Percentiles rank a stretch among this genome's conserved stretches.
Evolutionary conservation across 2,888 invertebrate species (phyloP).

Genomic region (Glyphotaelius pellucidus): DNA sequence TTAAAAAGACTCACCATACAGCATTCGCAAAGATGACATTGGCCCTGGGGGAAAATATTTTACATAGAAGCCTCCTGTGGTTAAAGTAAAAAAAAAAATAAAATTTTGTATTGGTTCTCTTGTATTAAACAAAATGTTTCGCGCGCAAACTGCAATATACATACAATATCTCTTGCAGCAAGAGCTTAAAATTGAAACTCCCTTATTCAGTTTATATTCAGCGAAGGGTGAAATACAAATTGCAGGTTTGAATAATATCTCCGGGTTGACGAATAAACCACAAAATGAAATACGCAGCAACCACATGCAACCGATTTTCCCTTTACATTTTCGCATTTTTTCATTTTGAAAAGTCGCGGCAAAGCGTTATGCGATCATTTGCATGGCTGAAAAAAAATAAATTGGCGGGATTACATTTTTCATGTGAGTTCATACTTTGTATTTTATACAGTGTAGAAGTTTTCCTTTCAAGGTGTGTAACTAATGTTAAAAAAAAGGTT

Average conservation of each 20-base stretch:
- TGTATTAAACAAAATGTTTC: too few relatives aligned
- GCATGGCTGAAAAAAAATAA: not conserved
- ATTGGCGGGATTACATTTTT: not conserved
- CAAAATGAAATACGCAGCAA: constrained; percentile 12
- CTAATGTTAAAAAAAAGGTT: too few relatives aligned
- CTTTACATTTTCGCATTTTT: not conserved
- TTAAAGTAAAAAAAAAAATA: too few relatives aligned
- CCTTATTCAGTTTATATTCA: constrained; percentile 42
- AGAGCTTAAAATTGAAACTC: not conserved
- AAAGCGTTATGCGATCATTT: constrained; percentile 1
- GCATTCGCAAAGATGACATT: too few relatives aligned
- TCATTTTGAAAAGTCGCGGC: constrained; percentile 11
- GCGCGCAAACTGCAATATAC: too few relatives aligned
- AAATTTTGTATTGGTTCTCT: too few relatives aligned
- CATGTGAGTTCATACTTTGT: not conserved
- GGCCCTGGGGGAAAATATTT: too few relatives aligned
- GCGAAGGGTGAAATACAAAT: constrained; percentile 60
- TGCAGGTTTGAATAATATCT: constrained; percentile 53
- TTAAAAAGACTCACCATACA: too few relatives aligned
- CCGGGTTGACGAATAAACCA: constrained; percentile 32
- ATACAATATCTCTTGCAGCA: not conserved
- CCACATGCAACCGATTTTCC: not conserved
- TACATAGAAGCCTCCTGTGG: too few relatives aligned
- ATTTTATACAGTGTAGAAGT: not conserved
- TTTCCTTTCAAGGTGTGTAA: not conserved